Evolutionary conservation across 2,113 vertebrate species (phyloP).

Genomic region (Lota lota): DNA sequence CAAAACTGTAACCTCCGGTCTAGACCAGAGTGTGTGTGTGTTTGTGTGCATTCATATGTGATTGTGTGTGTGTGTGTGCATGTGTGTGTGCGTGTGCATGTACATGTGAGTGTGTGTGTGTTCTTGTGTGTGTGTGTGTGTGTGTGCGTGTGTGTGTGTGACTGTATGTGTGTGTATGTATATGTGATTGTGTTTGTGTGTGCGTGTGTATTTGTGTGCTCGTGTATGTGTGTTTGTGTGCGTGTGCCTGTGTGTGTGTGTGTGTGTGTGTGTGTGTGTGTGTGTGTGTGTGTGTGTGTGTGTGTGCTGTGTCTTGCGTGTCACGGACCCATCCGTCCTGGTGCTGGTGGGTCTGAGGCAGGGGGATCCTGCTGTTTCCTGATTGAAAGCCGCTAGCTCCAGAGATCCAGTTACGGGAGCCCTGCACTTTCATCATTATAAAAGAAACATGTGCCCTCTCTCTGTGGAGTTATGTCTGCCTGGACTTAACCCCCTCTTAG

Average conservation of each 20-base stretch:
- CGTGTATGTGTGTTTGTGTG: neutral
- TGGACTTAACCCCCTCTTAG: slow-evolving; percentile 29
- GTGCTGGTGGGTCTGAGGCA: slow-evolving; percentile 64
- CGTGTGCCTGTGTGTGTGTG: slow-evolving; percentile 1
- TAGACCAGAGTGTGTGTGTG: slow-evolving; percentile 1
- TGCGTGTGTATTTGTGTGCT: neutral
- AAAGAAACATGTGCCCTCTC: slow-evolving; percentile 71
- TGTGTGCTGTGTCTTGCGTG: slow-evolving; percentile 59
- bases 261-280: too few relatives aligned
- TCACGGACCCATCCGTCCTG: slow-evolving; percentile 68
- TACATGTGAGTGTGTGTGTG: neutral
- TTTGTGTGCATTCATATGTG: slow-evolving; percentile 15
- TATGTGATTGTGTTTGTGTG: slow-evolving; percentile 9
- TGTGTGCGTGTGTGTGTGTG: neutral
- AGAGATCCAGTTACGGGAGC: slow-evolving; percentile 75
- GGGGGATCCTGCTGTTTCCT: slow-evolving; percentile 73
- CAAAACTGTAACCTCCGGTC: neutral
- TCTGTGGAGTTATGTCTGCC: slow-evolving; percentile 45
- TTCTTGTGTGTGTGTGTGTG: neutral
- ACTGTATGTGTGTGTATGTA: neutral
- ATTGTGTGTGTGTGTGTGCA: slow-evolving; percentile 1
- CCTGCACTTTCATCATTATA: slow-evolving; percentile 78
- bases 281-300: neutral
- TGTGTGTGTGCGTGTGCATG: neutral
- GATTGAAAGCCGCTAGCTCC: slow-evolving; percentile 72